phyloP scores from a whole-genome alignment of 2,888 invertebrate species.

The Trissolcus brochymenae region DNA sequence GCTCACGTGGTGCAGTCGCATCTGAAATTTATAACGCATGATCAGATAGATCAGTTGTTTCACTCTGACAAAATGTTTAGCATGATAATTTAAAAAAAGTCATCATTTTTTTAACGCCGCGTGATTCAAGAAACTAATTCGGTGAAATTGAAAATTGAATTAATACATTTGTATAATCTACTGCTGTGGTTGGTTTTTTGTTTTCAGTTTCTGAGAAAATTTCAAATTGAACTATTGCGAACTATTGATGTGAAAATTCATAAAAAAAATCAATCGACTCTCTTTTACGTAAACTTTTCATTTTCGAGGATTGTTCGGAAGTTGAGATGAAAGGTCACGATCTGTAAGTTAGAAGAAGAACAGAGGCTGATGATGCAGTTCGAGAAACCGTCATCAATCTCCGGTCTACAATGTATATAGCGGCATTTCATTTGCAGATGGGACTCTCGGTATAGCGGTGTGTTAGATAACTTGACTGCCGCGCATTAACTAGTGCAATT shows the following conservation, averaged over 20 bases:
- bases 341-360: constrained; percentile 16
- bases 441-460: neutral
- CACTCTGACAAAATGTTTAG: neutral
- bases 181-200: too few relatives aligned
- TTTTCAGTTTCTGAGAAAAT: too few relatives aligned
- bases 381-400: constrained; percentile 25
- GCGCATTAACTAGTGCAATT: constrained; percentile 32
- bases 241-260: too few relatives aligned
- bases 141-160: too few relatives aligned
- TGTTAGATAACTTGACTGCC: constrained; percentile 14
- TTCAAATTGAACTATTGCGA: too few relatives aligned
- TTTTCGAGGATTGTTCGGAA: neutral
- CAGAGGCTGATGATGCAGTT: neutral
- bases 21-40: neutral
- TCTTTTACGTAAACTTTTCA: constrained; percentile 17
- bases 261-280: too few relatives aligned
- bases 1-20: constrained; percentile 3
- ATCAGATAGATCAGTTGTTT: too few relatives aligned
- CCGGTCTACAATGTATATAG: neutral
- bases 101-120: too few relatives aligned
- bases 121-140: too few relatives aligned
- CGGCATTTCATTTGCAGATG: constrained; percentile 20
- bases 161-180: too few relatives aligned
- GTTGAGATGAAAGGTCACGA: constrained; percentile 26
- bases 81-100: neutral